Base-by-base conservation (phyloP, 2,797 vertebrate species). In the Pipistrellus pygmaeus region DNA sequence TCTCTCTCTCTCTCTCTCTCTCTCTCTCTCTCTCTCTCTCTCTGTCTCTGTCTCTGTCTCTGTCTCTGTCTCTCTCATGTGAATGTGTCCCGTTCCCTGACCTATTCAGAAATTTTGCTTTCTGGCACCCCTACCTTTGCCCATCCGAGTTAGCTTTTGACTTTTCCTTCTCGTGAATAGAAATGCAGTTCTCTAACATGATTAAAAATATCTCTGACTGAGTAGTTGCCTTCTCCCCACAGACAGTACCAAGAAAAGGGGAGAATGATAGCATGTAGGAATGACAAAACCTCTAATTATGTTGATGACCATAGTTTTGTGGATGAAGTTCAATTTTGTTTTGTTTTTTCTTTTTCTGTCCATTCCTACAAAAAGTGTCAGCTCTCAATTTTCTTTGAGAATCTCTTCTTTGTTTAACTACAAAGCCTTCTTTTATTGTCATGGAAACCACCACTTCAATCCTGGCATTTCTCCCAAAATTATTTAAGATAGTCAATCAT, bases 401-500 rank as follows among this genome's bases (percentile, higher is more conserved):
- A 41, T 60, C 51, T 94, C 12, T 46, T 78, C 60, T 95, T 91
- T 90, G 73, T 92, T 93, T 94, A 85, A 73, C 25, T 25, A 90
- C 73, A 95, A 83, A 81, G 38, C n/a, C 66, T 88, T 94, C 25
- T 60, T 92, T 90, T 84, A 90, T 91, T 96, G 87, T 89, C 91
- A 96, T 93, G 91, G 94, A 94, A 96, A 96, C 91, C 48, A 66
- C 75, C 55, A 72, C 60, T 96, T 94, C 53, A 90, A 73, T 69
- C 38, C 75, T 93, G 88, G 32, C 71, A 77, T 95, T 76, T 92
- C 66, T 86, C 82, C 32, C 9, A 76, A 75, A 83, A 89, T 88
- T 92, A 96, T 93, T 94, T 95, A 91, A 95, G 84, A 82, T 69
- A 95, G 73, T 96, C 92, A 89, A 17, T 90, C 78, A 53, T 90